Evolutionary conservation across 1,140 invertebrate species (phyloP).

Genomic region (Marisa cornuarietis): DNA sequence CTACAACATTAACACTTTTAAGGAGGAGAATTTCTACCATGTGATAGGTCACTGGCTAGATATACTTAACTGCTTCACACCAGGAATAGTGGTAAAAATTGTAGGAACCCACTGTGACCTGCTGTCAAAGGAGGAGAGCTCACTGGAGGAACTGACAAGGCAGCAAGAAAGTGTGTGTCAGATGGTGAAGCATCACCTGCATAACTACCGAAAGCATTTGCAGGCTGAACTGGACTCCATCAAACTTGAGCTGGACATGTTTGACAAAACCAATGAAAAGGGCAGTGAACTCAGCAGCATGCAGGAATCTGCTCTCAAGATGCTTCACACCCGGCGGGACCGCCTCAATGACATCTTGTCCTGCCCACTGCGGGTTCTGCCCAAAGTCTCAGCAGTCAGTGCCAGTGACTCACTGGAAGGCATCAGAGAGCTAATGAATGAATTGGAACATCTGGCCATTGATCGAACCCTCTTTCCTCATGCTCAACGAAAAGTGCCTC

Average conservation of each 20-base stretch:
- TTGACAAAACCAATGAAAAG: conserved; percentile 15
- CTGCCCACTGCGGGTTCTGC: conserved; percentile 45
- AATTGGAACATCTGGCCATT: conserved; percentile 60
- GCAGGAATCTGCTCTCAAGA: conserved; percentile 27
- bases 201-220: conserved; percentile 35
- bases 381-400: conserved; percentile 47
- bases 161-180: conserved; percentile 36
- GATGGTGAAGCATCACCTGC: conserved; percentile 41
- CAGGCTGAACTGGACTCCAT: conserved; percentile 39
- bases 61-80: conserved; percentile 47
- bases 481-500: conserved; percentile 53
- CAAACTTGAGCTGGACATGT: conserved; percentile 38
- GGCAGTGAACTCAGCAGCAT: conserved; percentile 20
- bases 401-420: conserved; percentile 52
- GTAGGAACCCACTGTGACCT: conserved; percentile 58
- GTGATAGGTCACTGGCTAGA: conserved; percentile 62
- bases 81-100: conserved; percentile 60
- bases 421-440: conserved; percentile 49
- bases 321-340: conserved; percentile 43
- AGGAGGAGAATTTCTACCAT: conserved; percentile 44
- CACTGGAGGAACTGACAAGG: conserved; percentile 26
- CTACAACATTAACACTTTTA: conserved; percentile 57
- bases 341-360: conserved; percentile 44
- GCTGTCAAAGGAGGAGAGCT: conserved; percentile 25
- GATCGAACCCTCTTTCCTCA: conserved; percentile 57